Evolutionary conservation across 2,888 invertebrate genomes (phyloP).

Genomic region (Parnassius glacialis): DNA sequence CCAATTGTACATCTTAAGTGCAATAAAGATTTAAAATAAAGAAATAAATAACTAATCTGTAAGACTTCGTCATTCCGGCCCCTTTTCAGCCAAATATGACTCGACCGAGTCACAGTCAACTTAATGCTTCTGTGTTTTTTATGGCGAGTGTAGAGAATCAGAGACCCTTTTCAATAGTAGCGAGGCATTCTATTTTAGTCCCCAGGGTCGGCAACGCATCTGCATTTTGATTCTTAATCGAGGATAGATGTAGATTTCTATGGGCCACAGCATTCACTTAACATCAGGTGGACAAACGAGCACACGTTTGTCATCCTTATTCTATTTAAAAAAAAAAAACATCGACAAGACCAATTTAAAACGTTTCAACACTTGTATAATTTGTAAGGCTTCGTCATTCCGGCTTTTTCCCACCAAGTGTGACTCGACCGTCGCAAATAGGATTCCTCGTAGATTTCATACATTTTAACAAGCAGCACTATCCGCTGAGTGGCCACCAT

Average conservation of each 20-base stretch:
- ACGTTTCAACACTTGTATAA: constrained; percentile 15
- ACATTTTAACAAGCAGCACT: constrained; percentile 63
- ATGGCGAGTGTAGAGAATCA: too few relatives aligned
- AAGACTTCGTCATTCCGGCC: constrained; percentile 18
- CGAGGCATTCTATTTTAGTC: too few relatives aligned
- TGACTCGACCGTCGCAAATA: constrained; percentile 40
- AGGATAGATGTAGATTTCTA: too few relatives aligned
- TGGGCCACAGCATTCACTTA: too few relatives aligned
- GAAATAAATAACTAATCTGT: constrained; percentile 14
- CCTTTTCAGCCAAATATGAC: constrained; percentile 44
- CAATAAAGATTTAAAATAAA: too few relatives aligned
- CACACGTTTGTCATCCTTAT: too few relatives aligned
- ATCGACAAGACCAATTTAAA: constrained; percentile 9
- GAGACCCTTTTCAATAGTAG: too few relatives aligned
- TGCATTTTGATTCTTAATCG: too few relatives aligned
- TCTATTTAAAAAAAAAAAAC: not conserved
- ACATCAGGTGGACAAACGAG: too few relatives aligned
- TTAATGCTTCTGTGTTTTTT: too few relatives aligned
- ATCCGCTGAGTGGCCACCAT: constrained; percentile 46
- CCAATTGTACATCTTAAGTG: too few relatives aligned
- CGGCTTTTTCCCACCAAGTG: constrained; percentile 40
- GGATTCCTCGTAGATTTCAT: constrained; percentile 49
- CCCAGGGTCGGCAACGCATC: too few relatives aligned
- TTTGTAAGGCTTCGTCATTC: constrained; percentile 10
- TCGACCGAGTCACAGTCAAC: constrained; percentile 21